Evolutionary conservation across 2,113 vertebrate species (phyloP).

Genomic region (Xiphophorus couchianus): DNA sequence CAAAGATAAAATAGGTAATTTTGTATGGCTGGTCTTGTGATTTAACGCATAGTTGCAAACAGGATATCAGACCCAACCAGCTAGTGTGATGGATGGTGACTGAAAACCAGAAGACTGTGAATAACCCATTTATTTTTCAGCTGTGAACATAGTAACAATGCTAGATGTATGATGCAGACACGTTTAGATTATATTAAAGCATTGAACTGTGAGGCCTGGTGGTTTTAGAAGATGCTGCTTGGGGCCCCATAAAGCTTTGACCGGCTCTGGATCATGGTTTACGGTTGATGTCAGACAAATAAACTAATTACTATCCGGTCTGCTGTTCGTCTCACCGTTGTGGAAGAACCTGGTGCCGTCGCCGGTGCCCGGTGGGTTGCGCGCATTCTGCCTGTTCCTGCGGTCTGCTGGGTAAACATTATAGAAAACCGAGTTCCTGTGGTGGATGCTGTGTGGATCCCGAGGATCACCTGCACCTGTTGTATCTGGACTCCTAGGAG

Average conservation of each 20-base stretch:
- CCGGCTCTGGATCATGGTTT: too few relatives aligned
- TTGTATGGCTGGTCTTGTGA: background rate
- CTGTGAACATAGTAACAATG: background rate
- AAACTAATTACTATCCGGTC: too few relatives aligned
- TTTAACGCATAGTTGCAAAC: background rate
- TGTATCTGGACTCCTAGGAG: conserved; percentile 20
- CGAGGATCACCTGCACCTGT: conserved; percentile 43
- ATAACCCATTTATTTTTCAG: too few relatives aligned
- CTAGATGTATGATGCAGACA: too few relatives aligned
- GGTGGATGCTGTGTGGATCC: conserved; percentile 59
- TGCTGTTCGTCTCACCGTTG: conserved; percentile 69
- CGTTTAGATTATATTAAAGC: too few relatives aligned
- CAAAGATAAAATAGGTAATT: background rate
- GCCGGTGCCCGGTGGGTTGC: conserved; percentile 56
- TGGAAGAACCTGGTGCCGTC: conserved; percentile 79
- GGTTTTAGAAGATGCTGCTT: too few relatives aligned
- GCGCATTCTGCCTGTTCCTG: conserved; percentile 47
- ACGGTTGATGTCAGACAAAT: too few relatives aligned
- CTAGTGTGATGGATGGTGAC: too few relatives aligned
- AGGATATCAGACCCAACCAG: background rate
- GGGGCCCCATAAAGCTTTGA: too few relatives aligned
- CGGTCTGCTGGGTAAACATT: conserved; percentile 67
- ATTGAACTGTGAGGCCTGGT: too few relatives aligned
- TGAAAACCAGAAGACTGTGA: too few relatives aligned
- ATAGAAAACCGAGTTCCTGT: conserved; percentile 77